Evolutionary conservation across 2,113 vertebrate species (phyloP), one percentile per base, ranked within the genome.

Genomic region (Campylorhamphus procurvoides): DNA sequence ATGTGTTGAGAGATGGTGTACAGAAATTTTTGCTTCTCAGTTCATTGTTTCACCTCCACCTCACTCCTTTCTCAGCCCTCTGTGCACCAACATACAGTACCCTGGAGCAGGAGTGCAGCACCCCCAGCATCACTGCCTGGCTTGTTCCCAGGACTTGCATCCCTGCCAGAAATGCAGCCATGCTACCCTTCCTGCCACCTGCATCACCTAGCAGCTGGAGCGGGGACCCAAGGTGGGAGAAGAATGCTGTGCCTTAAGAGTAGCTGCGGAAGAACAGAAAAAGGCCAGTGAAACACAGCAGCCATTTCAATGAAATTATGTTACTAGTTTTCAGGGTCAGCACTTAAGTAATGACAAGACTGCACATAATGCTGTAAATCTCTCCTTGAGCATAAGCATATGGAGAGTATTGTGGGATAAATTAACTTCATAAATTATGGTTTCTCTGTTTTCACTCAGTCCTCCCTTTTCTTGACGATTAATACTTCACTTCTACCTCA

Each of bases 101-200:
- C 29, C 14, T 42, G 27, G 22, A 9, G 12, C 9, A 55, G 12
- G 28, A 22, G 9, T 60, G 13, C 17, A 84, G 50, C 12, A 33
- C 28, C 35, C 33, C 8, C 10, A n/a, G 39, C 23, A 29, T 27
- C 0, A 0, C 31, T 72, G 16, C 27, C 46, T 27, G 20, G 12
- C 9, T 14, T 8, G 5, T 63, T 85, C 37, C 49, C 0, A 0
- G 31, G 14, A 35, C 1, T 1, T 4, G 9, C 0, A 1, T 39
- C n/a, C 19, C 29, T 31, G 35, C 40, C 44, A 39, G 24, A 23
- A 9, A 11, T 29, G 44, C 22, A 68, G 39, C 53, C 69, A n/a
- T 22, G 18, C 35, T 58, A 11, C 56, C 35, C 53, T 84, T 67
- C 35, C 22, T 14, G 7, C 12, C 5, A 0, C 4, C 9, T 5